Base-by-base conservation (phyloP, 2,888 invertebrate genomes). In the Parnassius glacialis region DNA sequence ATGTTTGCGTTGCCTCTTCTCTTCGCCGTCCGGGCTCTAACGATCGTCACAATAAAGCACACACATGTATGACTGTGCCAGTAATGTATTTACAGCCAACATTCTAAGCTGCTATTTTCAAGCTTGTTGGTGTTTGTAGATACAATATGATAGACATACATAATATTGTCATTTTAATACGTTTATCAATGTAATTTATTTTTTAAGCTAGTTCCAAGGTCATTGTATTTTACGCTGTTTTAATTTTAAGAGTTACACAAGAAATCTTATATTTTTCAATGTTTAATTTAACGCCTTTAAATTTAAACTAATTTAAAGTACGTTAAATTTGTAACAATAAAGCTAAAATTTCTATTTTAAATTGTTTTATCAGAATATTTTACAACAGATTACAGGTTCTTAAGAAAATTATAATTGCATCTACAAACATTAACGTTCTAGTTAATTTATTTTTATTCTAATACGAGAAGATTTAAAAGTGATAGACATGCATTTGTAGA, bases 1-100 rank as follows among this genome's bases (percentile, higher is more conserved):
- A 83, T 97, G 97, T 74, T 97, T 97, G 59, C 98, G 93, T 80
- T 97, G 97, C 71, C 95, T 93, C 88, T 97, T 97, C 83, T 97
- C 97, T 75, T 95, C 96, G 57, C 93, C 94, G 67, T 95, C 94
- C 79, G 95, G 95, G 80, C 95, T 94, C 86, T 95, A 95, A 71
- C 76, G 76, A 74, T 76, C 73, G 77, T 73, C 70, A 74, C 72
- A 69, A 80, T 70, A 81, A 73, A 84, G 80, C 83, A 82, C 76
- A 82, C 76, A 59, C 73, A 81, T 78, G 73, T 83, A 84, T 82
- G 79, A 76, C 74, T 77, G 78, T 76, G 81, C 80, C 67, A 61
- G 62, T 72, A 75, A 80, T 74, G 76, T 84, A 83, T 85, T 74
- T 86, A 87, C 87, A 87, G 88, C 88, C 90, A 85, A 84, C 85